These are phyloP conservation scores for Cercocebus atys DNA, from an alignment of 2,113 vertebrate genomes.

Conservation along the genomic window DNA sequence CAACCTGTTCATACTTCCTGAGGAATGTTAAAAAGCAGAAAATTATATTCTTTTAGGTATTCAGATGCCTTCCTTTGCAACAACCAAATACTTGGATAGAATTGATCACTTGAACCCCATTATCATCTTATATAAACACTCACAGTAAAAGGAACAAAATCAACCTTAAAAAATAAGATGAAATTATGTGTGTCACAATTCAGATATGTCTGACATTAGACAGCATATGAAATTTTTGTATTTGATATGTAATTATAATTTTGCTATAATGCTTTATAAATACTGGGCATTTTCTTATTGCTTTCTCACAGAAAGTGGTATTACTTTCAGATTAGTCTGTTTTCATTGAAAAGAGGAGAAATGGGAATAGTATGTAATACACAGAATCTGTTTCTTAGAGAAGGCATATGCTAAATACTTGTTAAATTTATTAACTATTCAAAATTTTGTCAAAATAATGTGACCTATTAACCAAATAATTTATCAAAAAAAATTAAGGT, in stretches of 20 bases:
- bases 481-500: neutral
- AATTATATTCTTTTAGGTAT: neutral
- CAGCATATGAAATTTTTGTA: neutral
- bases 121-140: neutral
- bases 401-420: neutral
- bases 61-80: neutral
- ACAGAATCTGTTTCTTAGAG: neutral
- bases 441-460: neutral
- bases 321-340: neutral
- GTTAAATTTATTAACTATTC: neutral
- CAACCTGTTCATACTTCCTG: neutral
- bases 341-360: neutral
- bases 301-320: neutral
- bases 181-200: neutral
- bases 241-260: neutral
- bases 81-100: neutral
- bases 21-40: neutral
- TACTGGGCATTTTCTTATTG: neutral
- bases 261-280: slow-evolving; percentile 21
- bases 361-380: neutral
- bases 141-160: neutral
- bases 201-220: neutral
- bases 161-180: slow-evolving; percentile 1
- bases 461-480: neutral
- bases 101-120: neutral